Base-by-base conservation (phyloP, 1,140 invertebrate genomes). In the Heliconius hermathena region DNA sequence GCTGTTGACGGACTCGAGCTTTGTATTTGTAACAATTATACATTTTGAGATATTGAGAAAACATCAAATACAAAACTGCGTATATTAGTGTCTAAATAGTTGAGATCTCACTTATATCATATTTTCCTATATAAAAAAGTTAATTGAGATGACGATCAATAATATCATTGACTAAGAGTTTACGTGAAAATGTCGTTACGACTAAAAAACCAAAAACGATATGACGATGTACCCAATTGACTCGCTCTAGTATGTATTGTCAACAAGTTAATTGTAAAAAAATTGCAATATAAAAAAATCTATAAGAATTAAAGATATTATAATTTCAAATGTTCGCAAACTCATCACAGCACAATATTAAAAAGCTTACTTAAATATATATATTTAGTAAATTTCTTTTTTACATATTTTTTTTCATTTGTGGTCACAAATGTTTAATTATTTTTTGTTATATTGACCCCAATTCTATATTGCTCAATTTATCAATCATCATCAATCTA, bases 171-270 rank as follows among this genome's bases (percentile, higher is more conserved):
- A 66, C 57, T 66, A 66, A 66, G 57, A 60, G 3, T 11, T 66
- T 26, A 26, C 57, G n/a, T 57, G n/a, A 57, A 66, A 66, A 9
- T 22, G 54, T n/a, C 22, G n/a, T 76, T 76, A 70, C 29, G n/a
- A 70, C 74, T 76, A 76, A 70, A 72, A 73, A 8, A 26, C 33
- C 26, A 26, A 60, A 73, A 46, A 46, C 49, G 33, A 33, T 79
- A 79, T 79, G 78, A 75, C n/a, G 60, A 66, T 36, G 38, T 54
- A 75, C 36, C 29, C 38, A 79, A 79, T 79, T 79, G 78, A 79
- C 78, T 72, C 74, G 41, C 74, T 46, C 66, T 71, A 38, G 18
- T 20, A 52, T 52, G 66, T 71, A 71, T 57, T 76, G 74, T 76
- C 33, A 79, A 70, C 36, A 46, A 79, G 60, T 71, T 33, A 54